Base-by-base conservation (phyloP, 2,888 invertebrate species). In the Sesia bembeciformis region DNA sequence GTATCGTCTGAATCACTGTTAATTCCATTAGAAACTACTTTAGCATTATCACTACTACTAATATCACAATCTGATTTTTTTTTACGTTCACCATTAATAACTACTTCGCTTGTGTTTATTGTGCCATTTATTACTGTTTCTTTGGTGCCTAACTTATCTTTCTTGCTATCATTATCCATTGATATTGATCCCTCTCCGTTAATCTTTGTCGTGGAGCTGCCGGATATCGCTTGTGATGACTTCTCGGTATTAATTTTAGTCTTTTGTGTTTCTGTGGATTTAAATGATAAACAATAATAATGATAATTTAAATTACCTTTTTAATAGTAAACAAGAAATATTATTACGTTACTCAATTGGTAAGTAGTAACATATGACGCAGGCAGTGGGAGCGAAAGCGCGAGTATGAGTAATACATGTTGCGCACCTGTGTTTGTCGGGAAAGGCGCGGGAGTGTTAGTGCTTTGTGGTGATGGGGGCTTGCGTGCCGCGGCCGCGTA, bases 41-140 rank as follows among this genome's bases (percentile, higher is more conserved):
- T 88, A 84, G 75, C 70, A 74, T 77, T 84, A 83, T 80, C 76
- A 84, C 76, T 88, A 88, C 81, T 60, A 80, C 84, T 88, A 89
- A 88, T 89, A 89, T 89, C 89, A 88, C 89, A 89, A 78, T 86
- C 84, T 74, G 77, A 78, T 74, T 76, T 71, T 74, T 79, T 81
- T 79, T 81, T 86, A 71, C 80, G 70, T 63, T 82, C 77, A 71
- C 86, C 87, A 66, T 89, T 88, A 62, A 80, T 64, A 72, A 84
- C 70, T 66, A 74, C 78, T 62, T 76, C 74, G 61, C 61, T 64
- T 60, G 68, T 62, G 65, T 71, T 74, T 57, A 81, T 79, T 64
- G 83, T 81, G 68, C 89, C 88, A 64, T 89, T 89, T 59, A 78
- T 68, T 74, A 81, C 72, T 78, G 80, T 66, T 78, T 87, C 88